These are phyloP conservation scores for Gallinago nigripennis DNA, from an alignment of 2,797 vertebrate species.

Conservation along the genomic window DNA sequence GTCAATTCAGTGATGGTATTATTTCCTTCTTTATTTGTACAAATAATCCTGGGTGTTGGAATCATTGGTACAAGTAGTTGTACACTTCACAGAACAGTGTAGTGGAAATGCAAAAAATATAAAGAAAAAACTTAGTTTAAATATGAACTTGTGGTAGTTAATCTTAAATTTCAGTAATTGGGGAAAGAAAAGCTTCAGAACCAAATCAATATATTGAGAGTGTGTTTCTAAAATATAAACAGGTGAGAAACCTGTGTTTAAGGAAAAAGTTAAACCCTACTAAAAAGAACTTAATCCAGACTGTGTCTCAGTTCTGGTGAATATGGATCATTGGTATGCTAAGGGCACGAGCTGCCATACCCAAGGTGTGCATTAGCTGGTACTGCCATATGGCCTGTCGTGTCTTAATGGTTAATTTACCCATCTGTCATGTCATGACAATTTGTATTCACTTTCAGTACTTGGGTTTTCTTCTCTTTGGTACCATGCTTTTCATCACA, in stretches of 20 bases:
- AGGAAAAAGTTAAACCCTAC: neutral
- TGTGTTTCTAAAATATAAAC: neutral
- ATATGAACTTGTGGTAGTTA: neutral
- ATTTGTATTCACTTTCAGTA: neutral
- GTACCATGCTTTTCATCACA: neutral
- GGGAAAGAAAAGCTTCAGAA: neutral
- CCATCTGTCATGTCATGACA: slow-evolving; percentile 55
- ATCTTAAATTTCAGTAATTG: neutral
- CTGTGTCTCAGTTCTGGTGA: neutral
- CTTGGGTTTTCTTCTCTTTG: neutral
- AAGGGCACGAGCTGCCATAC: neutral
- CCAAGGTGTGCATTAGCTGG: slow-evolving; percentile 34
- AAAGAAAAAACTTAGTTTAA: fast-evolving
- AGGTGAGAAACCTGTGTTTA: neutral
- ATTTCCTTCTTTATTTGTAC: neutral
- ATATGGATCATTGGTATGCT: neutral
- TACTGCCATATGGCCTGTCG: slow-evolving; percentile 46
- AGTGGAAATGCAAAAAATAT: neutral
- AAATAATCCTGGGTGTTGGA: fast-evolving
- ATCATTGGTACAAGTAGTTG: too few relatives aligned
- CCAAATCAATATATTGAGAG: neutral
- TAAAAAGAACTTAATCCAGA: neutral
- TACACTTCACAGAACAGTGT: neutral
- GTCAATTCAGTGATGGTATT: neutral
- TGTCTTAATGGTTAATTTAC: slow-evolving; percentile 47